Evolutionary conservation across 2,113 vertebrate genomes (phyloP).

Genomic region (Sus scrofa): DNA sequence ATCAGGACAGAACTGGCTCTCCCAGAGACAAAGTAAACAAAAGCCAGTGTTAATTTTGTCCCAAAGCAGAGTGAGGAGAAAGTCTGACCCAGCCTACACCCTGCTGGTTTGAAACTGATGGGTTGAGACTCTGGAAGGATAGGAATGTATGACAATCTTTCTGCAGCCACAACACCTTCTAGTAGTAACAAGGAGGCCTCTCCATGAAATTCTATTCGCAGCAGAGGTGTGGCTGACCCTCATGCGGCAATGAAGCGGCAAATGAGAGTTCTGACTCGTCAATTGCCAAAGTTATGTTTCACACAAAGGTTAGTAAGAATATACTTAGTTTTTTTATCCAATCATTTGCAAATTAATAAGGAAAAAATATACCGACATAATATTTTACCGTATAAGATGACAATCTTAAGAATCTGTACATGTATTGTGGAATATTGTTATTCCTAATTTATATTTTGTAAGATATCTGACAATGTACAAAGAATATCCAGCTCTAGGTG

Average conservation of each 20-base stretch:
- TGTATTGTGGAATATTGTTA: slow-evolving; percentile 84
- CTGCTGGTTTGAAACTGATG: neutral
- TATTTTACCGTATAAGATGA: slow-evolving; percentile 62
- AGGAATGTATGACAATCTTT: neutral
- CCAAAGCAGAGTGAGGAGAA: neutral
- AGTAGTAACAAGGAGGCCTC: neutral
- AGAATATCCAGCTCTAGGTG: slow-evolving; percentile 74
- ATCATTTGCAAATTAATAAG: slow-evolving; percentile 38
- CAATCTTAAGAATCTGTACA: slow-evolving; percentile 60
- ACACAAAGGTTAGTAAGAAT: neutral
- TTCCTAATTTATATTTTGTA: slow-evolving; percentile 82
- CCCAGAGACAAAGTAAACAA: neutral
- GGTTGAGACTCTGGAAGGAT: neutral
- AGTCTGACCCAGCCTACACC: neutral
- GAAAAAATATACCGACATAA: slow-evolving; percentile 42
- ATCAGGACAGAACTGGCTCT: neutral
- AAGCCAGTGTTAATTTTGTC: neutral
- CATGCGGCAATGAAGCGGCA: neutral
- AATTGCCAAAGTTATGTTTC: neutral
- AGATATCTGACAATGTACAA: slow-evolving; percentile 86
- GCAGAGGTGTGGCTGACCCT: neutral
- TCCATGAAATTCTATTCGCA: neutral
- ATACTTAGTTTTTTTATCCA: neutral
- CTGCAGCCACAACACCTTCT: neutral
- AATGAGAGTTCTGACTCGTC: neutral